Conservation (phyloP, 2,797 vertebrate species). For the Myotis myotis region DNA sequence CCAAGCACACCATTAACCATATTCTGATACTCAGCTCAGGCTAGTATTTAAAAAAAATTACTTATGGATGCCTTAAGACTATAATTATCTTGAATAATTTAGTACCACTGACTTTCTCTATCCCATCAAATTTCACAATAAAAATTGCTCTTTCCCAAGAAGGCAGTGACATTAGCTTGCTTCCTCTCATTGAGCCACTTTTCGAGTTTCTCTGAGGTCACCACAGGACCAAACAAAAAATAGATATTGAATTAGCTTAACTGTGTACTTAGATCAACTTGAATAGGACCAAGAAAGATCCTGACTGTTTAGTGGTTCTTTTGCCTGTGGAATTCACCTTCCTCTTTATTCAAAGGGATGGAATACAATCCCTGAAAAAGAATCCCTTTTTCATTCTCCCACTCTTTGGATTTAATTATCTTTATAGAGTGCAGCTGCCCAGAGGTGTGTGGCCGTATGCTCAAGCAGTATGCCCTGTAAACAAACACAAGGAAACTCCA, state of each 20-base stretch:
- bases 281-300: not conserved
- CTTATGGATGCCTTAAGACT: not conserved
- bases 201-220: not conserved
- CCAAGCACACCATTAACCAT: not conserved
- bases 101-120: not conserved
- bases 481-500: not conserved
- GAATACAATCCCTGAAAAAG: not conserved
- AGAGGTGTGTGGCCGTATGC: not conserved
- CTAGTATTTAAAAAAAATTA: slow-evolving; percentile 32
- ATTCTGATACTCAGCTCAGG: not conserved
- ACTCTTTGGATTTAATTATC: not conserved
- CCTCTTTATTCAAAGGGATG: not conserved
- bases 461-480: not conserved
- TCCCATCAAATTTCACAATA: not conserved
- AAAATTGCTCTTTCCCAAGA: not conserved
- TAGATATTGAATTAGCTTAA: not conserved
- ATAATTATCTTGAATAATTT: slow-evolving; percentile 58
- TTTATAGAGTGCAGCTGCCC: not conserved
- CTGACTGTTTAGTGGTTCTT: not conserved
- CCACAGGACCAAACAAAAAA: not conserved
- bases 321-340: not conserved
- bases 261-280: not conserved
- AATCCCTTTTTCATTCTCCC: not conserved
- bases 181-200: not conserved
- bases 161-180: not conserved